A percentile compares a stretch with the other conserved stretches of the same genome.
Conservation (phyloP, 1,140 invertebrate species). For the Elysia chlorotica region DNA sequence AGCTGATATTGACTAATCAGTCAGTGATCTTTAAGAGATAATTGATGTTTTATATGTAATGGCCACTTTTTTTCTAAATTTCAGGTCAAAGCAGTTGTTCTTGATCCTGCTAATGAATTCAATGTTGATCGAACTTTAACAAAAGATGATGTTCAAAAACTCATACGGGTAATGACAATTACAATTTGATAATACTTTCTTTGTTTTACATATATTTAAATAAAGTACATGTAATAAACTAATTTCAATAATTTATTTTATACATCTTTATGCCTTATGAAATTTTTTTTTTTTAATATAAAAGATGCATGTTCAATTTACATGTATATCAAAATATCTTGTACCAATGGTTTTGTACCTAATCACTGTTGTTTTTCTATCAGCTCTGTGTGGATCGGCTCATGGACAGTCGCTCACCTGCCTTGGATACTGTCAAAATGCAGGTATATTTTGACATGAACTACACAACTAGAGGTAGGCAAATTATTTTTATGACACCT, state of each 20-base stretch:
- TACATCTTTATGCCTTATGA: background rate
- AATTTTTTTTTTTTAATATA: background rate
- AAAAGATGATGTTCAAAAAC: constrained; percentile 63
- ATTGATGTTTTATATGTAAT: too few relatives aligned
- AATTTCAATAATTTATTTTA: background rate
- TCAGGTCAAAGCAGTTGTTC: constrained; percentile 63
- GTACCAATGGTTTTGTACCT: background rate
- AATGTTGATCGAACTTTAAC: constrained; percentile 62
- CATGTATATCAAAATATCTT: background rate
- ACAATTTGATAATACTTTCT: too few relatives aligned
- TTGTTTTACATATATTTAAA: too few relatives aligned
- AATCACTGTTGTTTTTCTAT: constrained; percentile 16
- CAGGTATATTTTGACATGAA: constrained; percentile 75
- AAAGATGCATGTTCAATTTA: background rate
- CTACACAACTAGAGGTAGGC: constrained; percentile 67
- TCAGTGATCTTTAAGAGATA: too few relatives aligned
- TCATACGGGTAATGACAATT: constrained; percentile 62
- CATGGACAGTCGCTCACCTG: constrained; percentile 57
- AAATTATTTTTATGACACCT: background rate
- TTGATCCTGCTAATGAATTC: constrained; percentile 62
- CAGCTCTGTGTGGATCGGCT: constrained; percentile 62
- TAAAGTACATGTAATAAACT: too few relatives aligned
- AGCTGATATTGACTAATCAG: too few relatives aligned
- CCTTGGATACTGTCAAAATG: constrained; percentile 67
- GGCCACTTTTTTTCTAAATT: background rate